Base-by-base conservation (phyloP, 2,797 vertebrate species). In the Limnodromus scolopaceus region DNA sequence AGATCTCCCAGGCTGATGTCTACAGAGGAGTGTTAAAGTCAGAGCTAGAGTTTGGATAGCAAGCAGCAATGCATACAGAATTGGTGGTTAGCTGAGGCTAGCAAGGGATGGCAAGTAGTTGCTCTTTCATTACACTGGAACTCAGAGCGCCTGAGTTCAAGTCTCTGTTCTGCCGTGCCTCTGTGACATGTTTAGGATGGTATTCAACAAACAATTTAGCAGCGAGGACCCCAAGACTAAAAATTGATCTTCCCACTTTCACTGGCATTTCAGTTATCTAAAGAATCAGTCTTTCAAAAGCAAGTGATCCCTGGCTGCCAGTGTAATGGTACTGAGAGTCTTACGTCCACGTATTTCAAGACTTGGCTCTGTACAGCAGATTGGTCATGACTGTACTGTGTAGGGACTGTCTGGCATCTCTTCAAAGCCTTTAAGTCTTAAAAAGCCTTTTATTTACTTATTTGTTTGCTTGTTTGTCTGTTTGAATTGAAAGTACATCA, bases 111-210 rank as follows among this genome's bases (percentile, higher is more conserved):
- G 13, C 34, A 75, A 43, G 9, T 32, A 32, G 11, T 22, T 1
- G 1, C 1, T 69, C 2, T 45, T 82, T 79, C 28, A 30, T 69
- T 57, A 23, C 2, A 1, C 1, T 18, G 38, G 39, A 6, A 16
- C 34, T 61, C 36, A 58, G 45, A 79, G 23, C 5, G 30, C 12
- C 25, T 16, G 16, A 38, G 28, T 41, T 83, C 49, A 87, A 28
- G 28, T 41, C 41, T 38, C 16, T 57, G 0, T 53, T 65, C 30
- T 80, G 49, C 51, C 20, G 15, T 19, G 16, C 8, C 24, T 53
- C 34, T 48, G 15, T 12, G 25, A 57, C 9, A 19, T 57, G 24
- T 68, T 87, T 78, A 74, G 27, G 27, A 23, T 43, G 15, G 6
- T 46, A 89, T 36, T 82, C 30, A 78, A 58, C 9, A 78, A 80